A percentile compares a stretch with the other conserved stretches of the same genome.
Evolutionary conservation across 2,797 vertebrate genomes (phyloP).

Genomic region (Bufotes viridis): DNA sequence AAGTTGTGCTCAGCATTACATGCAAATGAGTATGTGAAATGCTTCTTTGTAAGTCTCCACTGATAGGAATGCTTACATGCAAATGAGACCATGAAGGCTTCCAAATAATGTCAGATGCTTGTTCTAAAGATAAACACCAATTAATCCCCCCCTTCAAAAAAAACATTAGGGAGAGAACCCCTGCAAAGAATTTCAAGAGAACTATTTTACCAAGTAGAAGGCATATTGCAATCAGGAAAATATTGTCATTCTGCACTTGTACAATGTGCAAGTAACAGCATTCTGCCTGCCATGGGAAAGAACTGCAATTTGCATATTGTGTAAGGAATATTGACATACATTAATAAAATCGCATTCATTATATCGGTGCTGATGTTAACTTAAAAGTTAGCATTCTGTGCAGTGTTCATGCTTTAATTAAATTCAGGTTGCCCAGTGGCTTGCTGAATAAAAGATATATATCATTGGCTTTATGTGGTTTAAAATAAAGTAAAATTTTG

Average conservation of each 20-base stretch:
- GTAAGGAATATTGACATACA: constrained; percentile 41
- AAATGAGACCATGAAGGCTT: constrained; percentile 56
- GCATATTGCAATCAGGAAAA: constrained; percentile 55
- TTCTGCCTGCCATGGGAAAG: constrained; percentile 33
- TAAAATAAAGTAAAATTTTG: constrained; percentile 20
- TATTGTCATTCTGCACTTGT: constrained; percentile 53
- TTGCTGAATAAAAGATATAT: constrained; percentile 17
- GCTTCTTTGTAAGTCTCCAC: constrained; percentile 40
- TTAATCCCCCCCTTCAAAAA: constrained; percentile 58
- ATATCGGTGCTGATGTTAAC: constrained; percentile 12
- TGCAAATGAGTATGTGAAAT: constrained; percentile 59
- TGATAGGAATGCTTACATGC: constrained; percentile 58
- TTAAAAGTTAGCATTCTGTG: constrained; percentile 20
- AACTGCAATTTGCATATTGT: constrained; percentile 40
- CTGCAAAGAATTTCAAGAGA: constrained; percentile 56
- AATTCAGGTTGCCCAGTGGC: neutral
- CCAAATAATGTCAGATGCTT: constrained; percentile 58
- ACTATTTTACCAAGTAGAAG: constrained; percentile 51
- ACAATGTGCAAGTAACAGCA: constrained; percentile 39
- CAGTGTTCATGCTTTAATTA: neutral
- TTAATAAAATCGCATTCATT: constrained; percentile 18
- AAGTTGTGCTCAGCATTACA: constrained; percentile 55
- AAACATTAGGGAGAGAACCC: constrained; percentile 56
- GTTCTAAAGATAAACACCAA: constrained; percentile 61
- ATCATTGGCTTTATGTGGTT: constrained; percentile 25